These are phyloP conservation scores for Trinectes maculatus DNA, from an alignment of 2,113 vertebrate species.

Conservation along the genomic window DNA sequence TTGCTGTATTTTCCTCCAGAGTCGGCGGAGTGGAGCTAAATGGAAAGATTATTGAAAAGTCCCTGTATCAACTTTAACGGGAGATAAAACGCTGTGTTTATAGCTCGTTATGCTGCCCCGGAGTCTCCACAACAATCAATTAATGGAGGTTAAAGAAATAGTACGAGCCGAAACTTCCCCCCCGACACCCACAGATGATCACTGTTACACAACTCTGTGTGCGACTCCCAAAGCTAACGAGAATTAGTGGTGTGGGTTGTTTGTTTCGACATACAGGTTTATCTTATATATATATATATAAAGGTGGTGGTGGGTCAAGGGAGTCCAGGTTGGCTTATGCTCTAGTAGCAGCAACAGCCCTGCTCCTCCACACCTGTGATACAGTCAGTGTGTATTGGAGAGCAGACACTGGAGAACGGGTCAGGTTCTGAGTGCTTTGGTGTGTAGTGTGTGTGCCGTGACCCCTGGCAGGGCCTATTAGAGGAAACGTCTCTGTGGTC, in stretches of 20 bases:
- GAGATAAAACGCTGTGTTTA: neutral
- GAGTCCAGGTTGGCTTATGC: neutral
- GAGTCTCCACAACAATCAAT: neutral
- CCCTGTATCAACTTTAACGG: neutral
- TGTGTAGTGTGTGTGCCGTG: conserved; percentile 56
- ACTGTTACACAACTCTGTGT: neutral
- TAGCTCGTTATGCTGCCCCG: neutral
- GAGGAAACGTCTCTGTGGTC: conserved; percentile 72
- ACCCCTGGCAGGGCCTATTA: conserved; percentile 74
- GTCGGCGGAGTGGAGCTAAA: neutral
- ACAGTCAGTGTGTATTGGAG: conserved; percentile 23
- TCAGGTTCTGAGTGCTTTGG: conserved; percentile 62
- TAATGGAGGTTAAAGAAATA: neutral
- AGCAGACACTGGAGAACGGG: conserved; percentile 46
- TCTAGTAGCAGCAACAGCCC: neutral
- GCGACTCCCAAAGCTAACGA: neutral
- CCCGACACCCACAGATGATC: neutral
- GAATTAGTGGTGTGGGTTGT: neutral
- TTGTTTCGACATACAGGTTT: too few species aligned
- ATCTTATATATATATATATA: neutral
- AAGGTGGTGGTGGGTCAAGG: conserved; percentile 10
- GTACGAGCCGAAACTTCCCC: neutral
- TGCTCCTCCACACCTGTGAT: neutral
- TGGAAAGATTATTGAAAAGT: neutral
- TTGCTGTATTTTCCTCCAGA: neutral